Evolutionary conservation across 2,113 vertebrate species (phyloP).

Genomic region (Anolis carolinensis): DNA sequence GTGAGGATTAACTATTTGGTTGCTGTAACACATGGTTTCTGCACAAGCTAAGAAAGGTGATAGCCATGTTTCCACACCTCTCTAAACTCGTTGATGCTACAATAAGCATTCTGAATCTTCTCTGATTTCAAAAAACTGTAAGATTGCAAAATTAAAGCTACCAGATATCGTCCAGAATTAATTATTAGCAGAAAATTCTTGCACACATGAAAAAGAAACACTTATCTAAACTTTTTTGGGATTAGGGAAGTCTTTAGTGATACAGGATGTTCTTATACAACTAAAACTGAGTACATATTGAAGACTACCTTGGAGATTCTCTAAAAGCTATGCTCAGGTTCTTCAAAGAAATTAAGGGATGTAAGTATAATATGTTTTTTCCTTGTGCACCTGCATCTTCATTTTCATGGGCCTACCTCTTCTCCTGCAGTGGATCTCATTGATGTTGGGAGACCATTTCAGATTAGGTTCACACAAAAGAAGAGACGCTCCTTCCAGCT

Average conservation of each 20-base stretch:
- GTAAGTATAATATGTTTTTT: too few species aligned
- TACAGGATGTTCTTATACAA: not conserved
- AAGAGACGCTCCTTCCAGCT: conserved; percentile 71
- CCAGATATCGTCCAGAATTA: not conserved
- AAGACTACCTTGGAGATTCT: not conserved
- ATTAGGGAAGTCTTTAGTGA: not conserved
- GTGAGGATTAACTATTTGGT: not conserved
- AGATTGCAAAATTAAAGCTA: not conserved
- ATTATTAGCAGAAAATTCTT: not conserved
- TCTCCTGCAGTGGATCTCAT: conserved; percentile 68
- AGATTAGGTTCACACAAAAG: conserved; percentile 87
- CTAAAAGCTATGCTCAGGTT: not conserved
- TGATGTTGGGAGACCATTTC: conserved; percentile 86
- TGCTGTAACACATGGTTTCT: not conserved
- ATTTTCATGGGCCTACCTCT: conserved; percentile 71
- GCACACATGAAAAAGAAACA: too few species aligned
- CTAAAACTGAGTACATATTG: not conserved
- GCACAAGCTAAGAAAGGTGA: too few species aligned
- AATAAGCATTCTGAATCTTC: not conserved
- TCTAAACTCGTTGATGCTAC: not conserved
- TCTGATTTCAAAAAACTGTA: not conserved
- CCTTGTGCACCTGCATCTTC: not conserved
- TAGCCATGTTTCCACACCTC: not conserved
- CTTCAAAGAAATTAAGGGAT: not conserved
- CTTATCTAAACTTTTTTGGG: not conserved